phyloP scores from a whole-genome alignment of 1,140 invertebrate species.

The Ditylenchus dipsaci region DNA sequence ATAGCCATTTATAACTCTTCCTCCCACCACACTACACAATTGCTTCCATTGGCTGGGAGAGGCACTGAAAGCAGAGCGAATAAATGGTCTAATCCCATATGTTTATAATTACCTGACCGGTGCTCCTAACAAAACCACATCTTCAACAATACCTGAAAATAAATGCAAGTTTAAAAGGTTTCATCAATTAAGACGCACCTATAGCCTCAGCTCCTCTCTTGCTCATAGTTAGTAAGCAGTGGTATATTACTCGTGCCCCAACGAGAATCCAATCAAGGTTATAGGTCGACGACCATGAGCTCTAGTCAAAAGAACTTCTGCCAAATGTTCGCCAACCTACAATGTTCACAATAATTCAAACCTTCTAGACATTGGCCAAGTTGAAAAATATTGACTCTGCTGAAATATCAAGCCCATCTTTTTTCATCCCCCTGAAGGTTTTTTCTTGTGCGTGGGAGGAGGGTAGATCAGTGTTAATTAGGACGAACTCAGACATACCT shows the following conservation, averaged over 20 bases:
- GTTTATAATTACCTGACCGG: conserved; percentile 59
- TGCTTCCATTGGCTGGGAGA: conserved; percentile 58
- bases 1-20: conserved; percentile 62
- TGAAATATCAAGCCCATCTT: no score
- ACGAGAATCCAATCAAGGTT: conserved; percentile 70
- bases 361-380: background rate
- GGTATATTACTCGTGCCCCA: conserved; percentile 71
- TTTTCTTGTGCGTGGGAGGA: no score
- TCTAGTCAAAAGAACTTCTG: conserved; percentile 67
- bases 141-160: conserved; percentile 67
- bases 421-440: no score
- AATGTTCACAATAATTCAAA: conserved; percentile 20
- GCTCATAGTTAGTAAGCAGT: conserved; percentile 63
- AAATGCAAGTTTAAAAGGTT: background rate
- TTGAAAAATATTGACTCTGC: no score
- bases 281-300: conserved; percentile 71
- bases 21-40: conserved; percentile 59
- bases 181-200: conserved; percentile 50
- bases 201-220: conserved; percentile 58
- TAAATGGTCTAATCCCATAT: no score
- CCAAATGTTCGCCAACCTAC: conserved; percentile 67
- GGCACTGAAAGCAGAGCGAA: conserved; percentile 12
- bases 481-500: no score
- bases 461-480: no score
- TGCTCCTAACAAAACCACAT: conserved; percentile 70